A percentile compares a stretch with the other conserved stretches of the same genome.
phyloP scores from a whole-genome alignment of 2,888 invertebrate species.

The Cephus rjabovi region DNA sequence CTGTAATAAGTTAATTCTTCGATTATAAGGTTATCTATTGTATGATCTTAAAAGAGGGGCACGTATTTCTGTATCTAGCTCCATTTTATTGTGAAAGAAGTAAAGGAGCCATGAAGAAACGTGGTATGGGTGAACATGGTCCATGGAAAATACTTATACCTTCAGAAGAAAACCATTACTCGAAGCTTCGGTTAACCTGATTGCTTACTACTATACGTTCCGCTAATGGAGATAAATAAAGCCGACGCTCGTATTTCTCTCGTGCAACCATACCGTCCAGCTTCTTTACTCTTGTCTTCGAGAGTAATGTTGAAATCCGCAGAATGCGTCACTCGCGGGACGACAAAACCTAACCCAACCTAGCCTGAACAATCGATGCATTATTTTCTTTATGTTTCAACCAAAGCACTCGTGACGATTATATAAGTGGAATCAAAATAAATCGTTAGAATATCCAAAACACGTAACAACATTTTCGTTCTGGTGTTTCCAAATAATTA shows the following conservation, averaged over 20 bases:
- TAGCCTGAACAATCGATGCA: too few species aligned
- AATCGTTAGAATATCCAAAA: too few species aligned
- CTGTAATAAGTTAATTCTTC: not conserved
- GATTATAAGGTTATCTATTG: not conserved
- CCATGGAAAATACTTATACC: not conserved
- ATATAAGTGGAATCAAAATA: too few species aligned
- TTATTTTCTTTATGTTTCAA: too few species aligned
- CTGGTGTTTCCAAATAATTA: not conserved
- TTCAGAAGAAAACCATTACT: not conserved
- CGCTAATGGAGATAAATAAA: slow-evolving; percentile 5
- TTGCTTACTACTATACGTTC: not conserved
- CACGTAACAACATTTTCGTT: not conserved
- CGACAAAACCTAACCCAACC: not conserved
- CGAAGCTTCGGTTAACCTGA: slow-evolving; percentile 1
- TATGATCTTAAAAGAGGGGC: not conserved
- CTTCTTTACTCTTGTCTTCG: not conserved
- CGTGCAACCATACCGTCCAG: not conserved
- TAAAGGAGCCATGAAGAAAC: not conserved
- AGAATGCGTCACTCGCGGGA: not conserved
- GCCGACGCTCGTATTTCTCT: not conserved
- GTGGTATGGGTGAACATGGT: not conserved
- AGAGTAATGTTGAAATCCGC: not conserved
- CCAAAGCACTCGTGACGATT: too few species aligned
- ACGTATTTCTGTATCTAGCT: not conserved
- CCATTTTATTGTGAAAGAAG: not conserved